phyloP scores from a whole-genome alignment of 2,797 vertebrate species.

The Telmatherina bonti region DNA sequence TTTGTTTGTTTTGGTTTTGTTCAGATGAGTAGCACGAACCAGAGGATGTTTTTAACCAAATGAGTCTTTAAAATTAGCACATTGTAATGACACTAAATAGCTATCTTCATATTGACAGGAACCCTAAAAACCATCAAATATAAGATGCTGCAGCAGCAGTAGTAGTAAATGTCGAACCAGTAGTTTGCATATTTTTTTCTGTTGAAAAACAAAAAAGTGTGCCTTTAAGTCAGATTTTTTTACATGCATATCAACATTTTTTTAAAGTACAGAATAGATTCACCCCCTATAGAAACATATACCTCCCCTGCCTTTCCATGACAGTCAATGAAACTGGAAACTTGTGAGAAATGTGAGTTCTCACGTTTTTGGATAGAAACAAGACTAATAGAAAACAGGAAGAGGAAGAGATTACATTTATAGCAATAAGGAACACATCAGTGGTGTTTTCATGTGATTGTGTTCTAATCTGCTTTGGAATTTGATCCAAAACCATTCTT shows the following conservation, averaged over 20 bases:
- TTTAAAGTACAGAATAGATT: too few species aligned
- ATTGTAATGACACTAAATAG: neutral
- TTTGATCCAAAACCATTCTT: neutral
- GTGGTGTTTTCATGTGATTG: neutral
- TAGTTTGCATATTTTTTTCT: neutral
- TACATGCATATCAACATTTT: too few species aligned
- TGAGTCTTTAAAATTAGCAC: neutral
- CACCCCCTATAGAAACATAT: too few species aligned
- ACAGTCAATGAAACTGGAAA: neutral
- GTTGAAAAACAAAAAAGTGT: neutral
- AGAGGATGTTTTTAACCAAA: too few species aligned
- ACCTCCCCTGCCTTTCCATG: too few species aligned
- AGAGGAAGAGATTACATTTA: neutral
- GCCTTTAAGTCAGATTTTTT: neutral
- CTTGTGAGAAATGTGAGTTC: neutral
- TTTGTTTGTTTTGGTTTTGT: neutral
- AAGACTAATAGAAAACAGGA: neutral
- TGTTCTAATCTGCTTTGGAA: neutral
- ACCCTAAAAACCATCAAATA: neutral
- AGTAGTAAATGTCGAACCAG: neutral
- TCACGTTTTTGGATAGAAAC: neutral
- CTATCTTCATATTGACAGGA: neutral
- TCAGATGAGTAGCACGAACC: neutral
- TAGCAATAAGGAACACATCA: neutral
- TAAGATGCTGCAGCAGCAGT: too few species aligned